These are phyloP conservation scores for Phallusia fumigata DNA, from an alignment of 23 tunicate genomes.

Conservation along the genomic window DNA sequence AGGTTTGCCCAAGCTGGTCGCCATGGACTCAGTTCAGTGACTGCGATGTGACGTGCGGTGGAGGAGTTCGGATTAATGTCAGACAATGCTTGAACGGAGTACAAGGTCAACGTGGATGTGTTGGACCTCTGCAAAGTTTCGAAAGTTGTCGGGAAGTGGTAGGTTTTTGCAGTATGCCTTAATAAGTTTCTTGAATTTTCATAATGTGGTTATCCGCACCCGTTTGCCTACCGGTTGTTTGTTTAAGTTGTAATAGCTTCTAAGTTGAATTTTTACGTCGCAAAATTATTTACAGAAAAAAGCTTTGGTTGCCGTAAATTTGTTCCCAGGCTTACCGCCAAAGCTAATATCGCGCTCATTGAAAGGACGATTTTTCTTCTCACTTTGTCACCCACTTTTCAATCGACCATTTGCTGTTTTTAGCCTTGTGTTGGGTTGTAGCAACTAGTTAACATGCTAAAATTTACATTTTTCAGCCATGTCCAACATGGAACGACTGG, in stretches of 20 bases:
- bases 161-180: background rate
- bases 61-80: slow-evolving; percentile 26
- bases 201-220: background rate
- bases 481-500: slow-evolving; percentile 53
- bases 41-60: slow-evolving; percentile 55
- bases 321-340: too few species aligned
- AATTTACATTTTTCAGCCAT: slow-evolving; percentile 4
- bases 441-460: too few species aligned
- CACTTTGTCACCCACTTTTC: background rate
- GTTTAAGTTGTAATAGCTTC: too few species aligned
- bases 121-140: slow-evolving; percentile 11
- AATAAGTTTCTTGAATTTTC: background rate
- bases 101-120: slow-evolving; percentile 41
- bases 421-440: too few species aligned
- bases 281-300: too few species aligned
- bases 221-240: background rate
- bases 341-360: too few species aligned
- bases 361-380: background rate
- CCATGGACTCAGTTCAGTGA: slow-evolving; percentile 39
- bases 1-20: slow-evolving; percentile 64
- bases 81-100: slow-evolving; percentile 59
- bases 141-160: slow-evolving; percentile 22
- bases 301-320: too few species aligned
- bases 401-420: background rate
- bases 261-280: too few species aligned